These are phyloP conservation scores for Drosophila santomea DNA, from an alignment of 1,140 invertebrate genomes.

Conservation along the genomic window DNA sequence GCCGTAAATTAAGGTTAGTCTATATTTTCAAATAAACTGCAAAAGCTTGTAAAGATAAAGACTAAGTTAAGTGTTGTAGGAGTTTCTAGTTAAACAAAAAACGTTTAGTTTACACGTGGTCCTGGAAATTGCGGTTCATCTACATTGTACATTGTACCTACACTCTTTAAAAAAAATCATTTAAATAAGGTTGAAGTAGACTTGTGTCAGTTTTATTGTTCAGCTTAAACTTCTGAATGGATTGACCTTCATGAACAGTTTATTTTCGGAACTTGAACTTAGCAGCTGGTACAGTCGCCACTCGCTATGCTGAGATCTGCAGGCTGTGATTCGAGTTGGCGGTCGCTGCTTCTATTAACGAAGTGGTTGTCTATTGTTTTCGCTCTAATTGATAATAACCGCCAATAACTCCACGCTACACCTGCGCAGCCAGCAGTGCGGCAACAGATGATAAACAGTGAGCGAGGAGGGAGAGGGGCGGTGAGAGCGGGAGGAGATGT, in stretches of 20 bases:
- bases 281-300: slow-evolving; percentile 22
- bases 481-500: slow-evolving; percentile 11
- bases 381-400: slow-evolving; percentile 61
- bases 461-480: background rate
- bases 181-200: too few species aligned
- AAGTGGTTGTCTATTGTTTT: slow-evolving; percentile 22
- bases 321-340: slow-evolving; percentile 3
- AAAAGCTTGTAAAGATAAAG: too few species aligned
- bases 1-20: background rate
- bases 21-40: background rate
- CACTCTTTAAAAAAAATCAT: too few species aligned
- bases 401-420: slow-evolving; percentile 52
- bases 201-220: too few species aligned
- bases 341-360: slow-evolving; percentile 14
- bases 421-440: slow-evolving; percentile 67
- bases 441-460: slow-evolving; percentile 70
- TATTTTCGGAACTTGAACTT: background rate
- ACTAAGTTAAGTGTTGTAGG: too few species aligned
- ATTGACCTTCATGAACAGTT: background rate
- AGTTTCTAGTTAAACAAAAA: too few species aligned
- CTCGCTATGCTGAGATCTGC: slow-evolving; percentile 27
- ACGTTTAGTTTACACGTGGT: too few species aligned
- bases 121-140: too few species aligned
- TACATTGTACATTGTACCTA: too few species aligned
- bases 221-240: background rate